A percentile compares a stretch with the other conserved stretches of the same genome.
phyloP scores from a whole-genome alignment of 2,113 vertebrate genomes.

The Rhea americana region DNA sequence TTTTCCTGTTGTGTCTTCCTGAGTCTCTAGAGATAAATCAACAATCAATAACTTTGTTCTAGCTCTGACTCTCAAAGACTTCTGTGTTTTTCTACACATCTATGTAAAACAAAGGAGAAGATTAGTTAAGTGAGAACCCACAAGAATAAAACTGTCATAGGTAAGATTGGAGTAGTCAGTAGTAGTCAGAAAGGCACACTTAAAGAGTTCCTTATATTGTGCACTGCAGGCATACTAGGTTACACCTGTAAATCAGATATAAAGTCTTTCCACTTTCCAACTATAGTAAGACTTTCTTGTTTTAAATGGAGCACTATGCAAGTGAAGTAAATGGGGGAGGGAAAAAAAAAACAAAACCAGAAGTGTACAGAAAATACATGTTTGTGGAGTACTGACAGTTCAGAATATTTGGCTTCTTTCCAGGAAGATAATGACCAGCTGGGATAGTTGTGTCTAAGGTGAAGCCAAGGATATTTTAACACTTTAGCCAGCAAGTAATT shows the following conservation, averaged over 20 bases:
- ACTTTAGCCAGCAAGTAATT: slow-evolving; percentile 69
- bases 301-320: background rate
- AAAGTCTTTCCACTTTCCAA: background rate
- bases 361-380: slow-evolving; percentile 26
- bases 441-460: slow-evolving; percentile 70
- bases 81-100: background rate
- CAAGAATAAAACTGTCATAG: background rate
- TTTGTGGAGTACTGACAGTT: slow-evolving; percentile 48
- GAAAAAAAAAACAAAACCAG: background rate
- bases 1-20: background rate
- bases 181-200: background rate
- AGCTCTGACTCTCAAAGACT: background rate
- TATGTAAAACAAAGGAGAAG: background rate
- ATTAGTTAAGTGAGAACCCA: background rate
- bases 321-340: slow-evolving; percentile 4
- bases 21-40: background rate
- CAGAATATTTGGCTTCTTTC: slow-evolving; percentile 60
- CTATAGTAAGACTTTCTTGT: background rate
- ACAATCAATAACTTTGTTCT: background rate
- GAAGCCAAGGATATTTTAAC: slow-evolving; percentile 71
- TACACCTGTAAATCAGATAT: background rate
- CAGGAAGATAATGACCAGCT: slow-evolving; percentile 74
- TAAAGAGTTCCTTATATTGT: background rate
- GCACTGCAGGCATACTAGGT: background rate
- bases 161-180: background rate